Percentiles rank a stretch among this genome's conserved stretches.
Evolutionary conservation across 2,113 vertebrate species (phyloP).

Genomic region (Sapajus apella): DNA sequence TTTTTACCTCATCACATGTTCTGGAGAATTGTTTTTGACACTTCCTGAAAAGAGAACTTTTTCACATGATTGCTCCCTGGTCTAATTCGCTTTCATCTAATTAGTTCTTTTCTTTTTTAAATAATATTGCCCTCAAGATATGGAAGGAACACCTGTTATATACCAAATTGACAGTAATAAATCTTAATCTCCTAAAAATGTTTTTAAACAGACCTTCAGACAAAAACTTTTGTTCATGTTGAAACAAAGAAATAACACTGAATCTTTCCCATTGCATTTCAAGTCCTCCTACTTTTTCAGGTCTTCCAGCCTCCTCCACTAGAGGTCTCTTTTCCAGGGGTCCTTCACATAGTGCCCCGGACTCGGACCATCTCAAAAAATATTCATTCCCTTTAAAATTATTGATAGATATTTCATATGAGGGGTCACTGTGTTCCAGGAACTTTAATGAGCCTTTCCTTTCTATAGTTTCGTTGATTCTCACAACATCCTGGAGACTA

Average conservation of each 20-base stretch:
- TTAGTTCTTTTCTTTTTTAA: neutral
- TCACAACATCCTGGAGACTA: neutral
- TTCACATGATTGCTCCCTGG: neutral
- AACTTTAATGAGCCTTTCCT: neutral
- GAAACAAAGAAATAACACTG: neutral
- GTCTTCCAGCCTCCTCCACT: neutral
- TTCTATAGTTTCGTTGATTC: neutral
- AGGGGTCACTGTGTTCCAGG: neutral
- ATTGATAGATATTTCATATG: too few relatives aligned
- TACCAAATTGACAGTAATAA: neutral
- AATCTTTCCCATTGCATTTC: neutral
- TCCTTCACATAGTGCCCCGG: neutral
- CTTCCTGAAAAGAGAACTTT: neutral
- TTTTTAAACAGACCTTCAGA: neutral
- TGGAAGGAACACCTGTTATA: neutral
- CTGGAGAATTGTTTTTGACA: neutral
- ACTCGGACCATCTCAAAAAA: neutral
- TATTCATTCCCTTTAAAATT: neutral
- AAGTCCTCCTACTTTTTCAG: too few relatives aligned
- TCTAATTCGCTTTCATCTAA: neutral
- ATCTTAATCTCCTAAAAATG: neutral
- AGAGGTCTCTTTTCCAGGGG: too few relatives aligned
- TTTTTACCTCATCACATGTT: fast-evolving
- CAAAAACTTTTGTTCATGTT: neutral
- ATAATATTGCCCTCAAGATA: neutral